These are phyloP conservation scores for Felis chaus DNA, from an alignment of 2,113 vertebrate genomes.

Conservation along the genomic window DNA sequence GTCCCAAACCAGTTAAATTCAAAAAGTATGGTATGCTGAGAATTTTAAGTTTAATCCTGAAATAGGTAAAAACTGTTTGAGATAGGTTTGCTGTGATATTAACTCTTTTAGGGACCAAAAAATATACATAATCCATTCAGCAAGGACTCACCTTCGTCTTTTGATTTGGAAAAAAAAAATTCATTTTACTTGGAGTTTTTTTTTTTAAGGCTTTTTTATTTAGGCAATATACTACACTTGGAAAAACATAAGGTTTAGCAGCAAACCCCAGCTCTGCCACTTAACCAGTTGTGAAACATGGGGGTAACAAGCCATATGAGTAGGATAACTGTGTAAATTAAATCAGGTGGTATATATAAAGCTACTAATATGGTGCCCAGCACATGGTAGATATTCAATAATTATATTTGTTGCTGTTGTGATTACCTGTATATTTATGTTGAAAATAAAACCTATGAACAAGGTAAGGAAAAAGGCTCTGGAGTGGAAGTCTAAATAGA, in stretches of 20 bases:
- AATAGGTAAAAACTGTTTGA: neutral
- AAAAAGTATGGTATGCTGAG: neutral
- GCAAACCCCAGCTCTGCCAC: neutral
- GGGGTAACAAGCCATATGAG: neutral
- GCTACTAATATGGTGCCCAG: neutral
- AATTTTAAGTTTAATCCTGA: neutral
- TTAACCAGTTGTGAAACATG: neutral
- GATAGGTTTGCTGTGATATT: neutral
- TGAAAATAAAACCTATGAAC: neutral
- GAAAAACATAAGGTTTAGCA: neutral
- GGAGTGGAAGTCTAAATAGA: neutral
- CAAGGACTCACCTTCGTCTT: neutral
- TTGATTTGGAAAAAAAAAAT: neutral
- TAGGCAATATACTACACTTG: neutral
- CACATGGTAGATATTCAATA: neutral
- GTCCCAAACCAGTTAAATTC: neutral
- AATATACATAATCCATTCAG: neutral
- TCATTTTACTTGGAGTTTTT: neutral
- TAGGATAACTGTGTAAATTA: neutral
- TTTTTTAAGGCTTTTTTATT: neutral
- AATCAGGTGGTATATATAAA: neutral
- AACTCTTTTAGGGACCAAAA: neutral
- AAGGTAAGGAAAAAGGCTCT: neutral
- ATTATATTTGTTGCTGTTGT: neutral
- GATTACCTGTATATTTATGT: neutral